Evolutionary conservation across 2,888 invertebrate genomes (phyloP), one percentile per base, ranked within the genome.

Genomic region (Apoderus coryli): DNA sequence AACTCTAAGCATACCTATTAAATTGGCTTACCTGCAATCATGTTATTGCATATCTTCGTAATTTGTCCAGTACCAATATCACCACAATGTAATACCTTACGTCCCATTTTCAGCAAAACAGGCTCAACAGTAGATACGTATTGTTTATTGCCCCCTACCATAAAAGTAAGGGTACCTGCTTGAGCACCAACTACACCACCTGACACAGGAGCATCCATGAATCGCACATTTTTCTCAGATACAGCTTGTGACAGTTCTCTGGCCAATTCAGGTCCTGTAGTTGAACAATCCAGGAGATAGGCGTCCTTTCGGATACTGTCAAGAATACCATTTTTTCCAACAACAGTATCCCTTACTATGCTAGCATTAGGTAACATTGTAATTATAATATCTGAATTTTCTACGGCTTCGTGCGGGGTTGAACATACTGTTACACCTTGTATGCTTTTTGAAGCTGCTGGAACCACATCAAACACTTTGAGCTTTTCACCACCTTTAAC

Each of bases 21-120:
- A 19, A 13, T 10, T n/a, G 4, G 11, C 32, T 35, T 32, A 45
- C 46, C 96, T 52, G 99, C 67, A 35, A 96, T 73, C 81, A 90
- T 79, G 56, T 98, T 98, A 56, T 99, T 98, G 56, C 92, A 89
- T 23, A 98, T 69, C 60, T 95, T 98, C 22, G 93, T 93, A 2
- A 88, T 85, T 59, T 92, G 86, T 1, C 98, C 98, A 48, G 81
- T 75, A 2, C 98, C 96, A 14, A 81, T 69, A 10, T 72, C 67
- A 1, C 92, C 92, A 49, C 96, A 95, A 55, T 92, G 80, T 40
- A 92, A 78, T 34, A 92, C 76, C 52, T 82, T 85, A 33, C 81
- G 77, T 0, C 98, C 98, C 89, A 96, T 93, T 23, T 75, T 69
- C 35, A 72, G 59, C 3, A 88, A 63, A 25, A 82, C 57, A 0